These are phyloP conservation scores for roundworm (Caenorhabditis elegans) DNA, from an alignment of 1,140 invertebrate genomes.

Conservation along the genomic window WBcel235 BX284603.4:11871501-11872000, in stretches of 20 bases:
- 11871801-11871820: neutral
- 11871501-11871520: neutral
- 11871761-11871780: neutral
- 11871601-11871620: slow-evolving; percentile 1
- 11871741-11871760: neutral
- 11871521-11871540: neutral
- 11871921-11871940: neutral
- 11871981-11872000: neutral
- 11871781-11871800: neutral
- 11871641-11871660: neutral
- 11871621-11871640: neutral
- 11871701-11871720: neutral
- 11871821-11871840: neutral
- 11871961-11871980: no score
- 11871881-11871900: neutral
- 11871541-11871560: neutral
- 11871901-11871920: no score
- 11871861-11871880: neutral
- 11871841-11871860: neutral
- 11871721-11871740: neutral
- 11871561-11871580: neutral
- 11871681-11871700: neutral
- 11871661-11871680: neutral
- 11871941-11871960: neutral
- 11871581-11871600: neutral